Evolutionary conservation across 2,797 vertebrate genomes (phyloP), one percentile per base, ranked within the genome.

Genomic region (Channallabes apus): DNA sequence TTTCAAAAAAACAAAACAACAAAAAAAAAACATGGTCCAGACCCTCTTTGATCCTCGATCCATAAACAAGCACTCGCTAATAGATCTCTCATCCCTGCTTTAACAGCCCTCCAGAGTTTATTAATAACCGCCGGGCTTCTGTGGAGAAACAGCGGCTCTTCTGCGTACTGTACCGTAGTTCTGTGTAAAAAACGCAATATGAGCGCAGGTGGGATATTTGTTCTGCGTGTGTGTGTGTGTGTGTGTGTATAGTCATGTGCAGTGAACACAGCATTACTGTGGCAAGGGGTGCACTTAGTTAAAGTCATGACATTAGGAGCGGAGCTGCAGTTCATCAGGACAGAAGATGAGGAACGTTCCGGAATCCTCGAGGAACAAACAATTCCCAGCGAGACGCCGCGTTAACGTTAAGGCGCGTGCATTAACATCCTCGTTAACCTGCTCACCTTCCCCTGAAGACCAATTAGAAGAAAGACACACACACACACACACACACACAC

Each of bases 361-460:
- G 56, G 84, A 78, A 24, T 79, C 72, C 64, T 64, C 6, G 20
- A 79, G 81, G 64, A 86, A 29, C 29, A 46, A 29, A 68, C 24
- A 18, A n/a, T 64, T 82, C 80, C 59, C 81, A 75, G 67, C 56
- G 84, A 80, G 82, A 82, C 54, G 68, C 69, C 11, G 12, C n/a
- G 20, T 78, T 80, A 80, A 46, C 3, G 2, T 41, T 46, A 80
- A 84, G 69, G n/a, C n/a, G 59, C 82, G 75, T 82, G 81, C 59
- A 82, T 82, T 89, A 88, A 87, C 69, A 56, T 87, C 59, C 84
- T 87, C 80, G 84, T 90, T 90, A 88, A 87, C 89, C 86, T 88
- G 84, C 86, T 68, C 87, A 86, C 80, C 87, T 86, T 82, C 84
- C 87, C 86, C 75, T 82, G 54, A 86, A 88, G 89, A 61, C 87